Evolutionary conservation across 2,113 vertebrate species (phyloP).

Genomic region (Semnornis frantzii): DNA sequence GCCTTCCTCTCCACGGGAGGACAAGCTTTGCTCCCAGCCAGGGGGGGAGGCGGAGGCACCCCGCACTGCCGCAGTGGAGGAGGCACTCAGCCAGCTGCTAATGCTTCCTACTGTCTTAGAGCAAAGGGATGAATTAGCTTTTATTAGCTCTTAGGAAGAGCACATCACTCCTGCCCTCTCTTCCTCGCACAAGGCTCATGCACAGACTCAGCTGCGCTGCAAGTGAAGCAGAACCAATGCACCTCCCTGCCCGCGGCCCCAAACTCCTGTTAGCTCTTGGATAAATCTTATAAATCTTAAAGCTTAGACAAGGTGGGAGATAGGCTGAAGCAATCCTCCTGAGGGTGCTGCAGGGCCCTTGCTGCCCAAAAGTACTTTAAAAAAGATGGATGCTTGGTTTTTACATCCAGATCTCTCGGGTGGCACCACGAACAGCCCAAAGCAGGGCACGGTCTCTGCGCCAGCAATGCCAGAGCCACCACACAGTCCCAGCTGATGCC

Average conservation of each 20-base stretch:
- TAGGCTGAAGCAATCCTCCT: not conserved
- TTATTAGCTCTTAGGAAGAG: constrained; percentile 40
- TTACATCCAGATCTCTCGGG: not conserved
- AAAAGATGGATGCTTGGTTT: not conserved
- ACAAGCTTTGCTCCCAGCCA: not conserved
- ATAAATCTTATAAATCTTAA: not conserved
- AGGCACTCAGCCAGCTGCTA: constrained; percentile 38
- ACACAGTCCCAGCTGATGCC: not conserved
- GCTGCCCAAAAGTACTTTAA: not conserved
- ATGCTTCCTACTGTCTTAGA: constrained; percentile 46
- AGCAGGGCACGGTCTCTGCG: accelerated
- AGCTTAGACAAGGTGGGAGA: not conserved
- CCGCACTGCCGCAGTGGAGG: not conserved
- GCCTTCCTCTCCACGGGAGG: not conserved
- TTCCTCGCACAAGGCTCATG: not conserved
- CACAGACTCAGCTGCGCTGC: constrained; percentile 32
- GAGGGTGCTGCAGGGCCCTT: not conserved
- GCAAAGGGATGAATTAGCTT: constrained; percentile 62
- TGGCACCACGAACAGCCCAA: accelerated
- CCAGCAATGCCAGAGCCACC: not conserved
- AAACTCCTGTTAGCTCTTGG: not conserved
- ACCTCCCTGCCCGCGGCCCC: not conserved
- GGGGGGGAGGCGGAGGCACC: not conserved
- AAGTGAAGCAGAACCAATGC: constrained; percentile 51
- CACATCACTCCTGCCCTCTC: constrained; percentile 43